Conservation (phyloP, 2,888 invertebrate species). For the Alviniconcha strummeri region DNA sequence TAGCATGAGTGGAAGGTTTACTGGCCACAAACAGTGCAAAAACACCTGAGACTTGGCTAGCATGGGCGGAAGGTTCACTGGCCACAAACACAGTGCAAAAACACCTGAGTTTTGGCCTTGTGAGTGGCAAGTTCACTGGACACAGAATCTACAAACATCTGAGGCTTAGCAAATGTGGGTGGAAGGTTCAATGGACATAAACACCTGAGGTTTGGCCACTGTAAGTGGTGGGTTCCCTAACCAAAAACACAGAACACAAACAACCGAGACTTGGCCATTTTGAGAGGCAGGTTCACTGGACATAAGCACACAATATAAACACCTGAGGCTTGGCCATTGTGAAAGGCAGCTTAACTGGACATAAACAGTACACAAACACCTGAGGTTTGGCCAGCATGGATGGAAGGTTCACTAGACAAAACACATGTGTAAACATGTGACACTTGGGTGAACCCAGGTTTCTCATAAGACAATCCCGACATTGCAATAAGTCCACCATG, state of each 20-base stretch:
- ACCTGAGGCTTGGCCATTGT: conserved; percentile 84
- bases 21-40: conserved; percentile 73
- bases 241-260: conserved; percentile 34
- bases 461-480: too few relatives aligned
- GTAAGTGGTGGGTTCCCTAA: conserved; percentile 84
- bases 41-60: conserved; percentile 83
- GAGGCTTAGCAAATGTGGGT: too few relatives aligned
- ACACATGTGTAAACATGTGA: conserved; percentile 79
- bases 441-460: conserved; percentile 71
- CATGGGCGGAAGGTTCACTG: conserved; percentile 84
- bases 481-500: background rate
- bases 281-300: conserved; percentile 84
- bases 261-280: conserved; percentile 84
- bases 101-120: conserved; percentile 83
- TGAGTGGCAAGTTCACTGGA: conserved; percentile 84
- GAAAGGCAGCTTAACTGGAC: conserved; percentile 83
- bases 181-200: background rate
- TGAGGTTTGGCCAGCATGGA: conserved; percentile 76
- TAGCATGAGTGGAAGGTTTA: conserved; percentile 82
- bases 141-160: conserved; percentile 22
- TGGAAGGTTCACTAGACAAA: conserved; percentile 82
- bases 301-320: conserved; percentile 22
- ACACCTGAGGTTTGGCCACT: conserved; percentile 83
- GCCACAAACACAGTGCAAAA: conserved; percentile 47
- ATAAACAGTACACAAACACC: background rate